Base-by-base conservation (phyloP, 2,888 invertebrate species). In the Cactoblastis cactorum region DNA sequence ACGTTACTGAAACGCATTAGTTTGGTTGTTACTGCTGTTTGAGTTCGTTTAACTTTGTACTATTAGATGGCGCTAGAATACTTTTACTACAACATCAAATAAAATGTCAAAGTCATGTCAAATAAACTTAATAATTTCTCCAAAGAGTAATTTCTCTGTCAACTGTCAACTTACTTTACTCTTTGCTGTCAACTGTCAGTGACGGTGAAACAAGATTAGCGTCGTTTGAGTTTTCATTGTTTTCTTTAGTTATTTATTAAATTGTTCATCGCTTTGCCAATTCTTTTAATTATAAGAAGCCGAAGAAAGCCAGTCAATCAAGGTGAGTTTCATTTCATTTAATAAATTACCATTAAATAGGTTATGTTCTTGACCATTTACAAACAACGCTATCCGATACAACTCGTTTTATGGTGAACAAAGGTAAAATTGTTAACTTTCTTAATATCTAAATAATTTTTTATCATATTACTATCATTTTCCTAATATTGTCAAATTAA, bases 361-460 rank as follows among this genome's bases (percentile, higher is more conserved):
- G 28, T 46, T 34, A 46, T 18, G n/a, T 28, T 28, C 2, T 32
- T 17, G 15, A 9, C 17, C 17, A 28, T 11, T 45, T 28, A 4
- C n/a, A 45, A 32, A 45, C 32, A 45, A 45, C 45, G 32, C 9
- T 17, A 17, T 32, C 5, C 9, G 18, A 8, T 19, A 6, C 1
- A 18, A 34, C 34, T 19, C 2, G 12, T 19, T 46, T 35, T 38
- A 48, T 48, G 37, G 47, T 48, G 47, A 48, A 48, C 47, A 48
- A 48, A 48, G 37, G 11, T 24, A 12, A 22, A 22, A 22, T 28
- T 28, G 9, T 28, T 28, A 28, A 1, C 3, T 22, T 22, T 22
- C 3, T 28, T 28, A 28, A 4, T 28, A 9, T 28, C 1, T 28
- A 28, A 28, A 6, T 6, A 28, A 22, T 4, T 22, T 9, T 28